Conservation (phyloP, 2,797 vertebrate genomes). For the Chelonia mydas region DNA sequence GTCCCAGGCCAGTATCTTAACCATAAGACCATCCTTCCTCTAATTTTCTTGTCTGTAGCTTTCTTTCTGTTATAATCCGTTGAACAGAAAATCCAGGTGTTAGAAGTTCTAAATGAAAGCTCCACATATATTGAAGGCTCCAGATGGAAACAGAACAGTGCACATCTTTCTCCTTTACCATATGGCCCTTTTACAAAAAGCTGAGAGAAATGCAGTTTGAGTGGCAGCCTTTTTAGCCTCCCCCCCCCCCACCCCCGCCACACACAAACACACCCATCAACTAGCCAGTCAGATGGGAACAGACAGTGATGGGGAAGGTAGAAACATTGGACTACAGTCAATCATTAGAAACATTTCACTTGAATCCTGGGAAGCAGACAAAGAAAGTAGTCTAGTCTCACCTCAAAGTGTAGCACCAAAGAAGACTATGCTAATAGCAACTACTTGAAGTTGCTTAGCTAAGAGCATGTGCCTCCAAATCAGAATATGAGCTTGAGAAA, state of each 20-base stretch:
- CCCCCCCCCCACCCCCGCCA: not conserved
- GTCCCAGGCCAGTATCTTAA: not conserved
- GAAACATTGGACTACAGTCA: rapidly evolving
- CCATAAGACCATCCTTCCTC: not conserved
- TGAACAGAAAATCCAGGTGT: not conserved
- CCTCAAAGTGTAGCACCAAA: not conserved
- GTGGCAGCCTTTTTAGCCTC: not conserved
- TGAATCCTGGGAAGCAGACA: not conserved
- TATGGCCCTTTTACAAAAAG: not conserved
- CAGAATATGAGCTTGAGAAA: not conserved
- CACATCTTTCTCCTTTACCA: too few species aligned
- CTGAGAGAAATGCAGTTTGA: not conserved
- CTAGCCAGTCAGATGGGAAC: not conserved
- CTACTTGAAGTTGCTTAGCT: rapidly evolving
- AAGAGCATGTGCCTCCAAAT: not conserved
- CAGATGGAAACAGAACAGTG: too few species aligned
- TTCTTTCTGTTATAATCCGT: not conserved
- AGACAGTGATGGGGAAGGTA: not conserved
- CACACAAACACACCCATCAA: not conserved
- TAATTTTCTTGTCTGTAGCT: not conserved
- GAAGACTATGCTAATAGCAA: not conserved
- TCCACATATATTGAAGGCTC: too few species aligned
- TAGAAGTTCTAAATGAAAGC: too few species aligned
- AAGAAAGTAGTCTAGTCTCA: not conserved
- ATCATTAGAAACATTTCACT: not conserved